phyloP scores from a whole-genome alignment of 2,888 invertebrate genomes.

The Sinhomidia bicolor region DNA sequence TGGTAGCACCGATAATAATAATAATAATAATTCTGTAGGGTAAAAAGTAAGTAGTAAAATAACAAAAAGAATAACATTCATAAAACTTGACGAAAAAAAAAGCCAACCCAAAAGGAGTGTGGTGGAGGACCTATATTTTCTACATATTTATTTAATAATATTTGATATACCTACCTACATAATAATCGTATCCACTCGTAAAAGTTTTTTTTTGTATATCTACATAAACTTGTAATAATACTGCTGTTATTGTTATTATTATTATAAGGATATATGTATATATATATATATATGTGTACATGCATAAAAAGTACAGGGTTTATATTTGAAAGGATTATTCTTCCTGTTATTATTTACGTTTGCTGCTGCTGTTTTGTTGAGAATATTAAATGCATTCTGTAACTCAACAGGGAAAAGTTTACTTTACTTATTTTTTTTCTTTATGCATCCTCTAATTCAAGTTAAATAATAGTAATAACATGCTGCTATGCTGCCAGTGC shows the following conservation, averaged over 20 bases:
- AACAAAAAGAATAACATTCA: slow-evolving; percentile 39
- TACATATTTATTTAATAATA: too few species aligned
- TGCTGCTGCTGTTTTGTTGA: too few species aligned
- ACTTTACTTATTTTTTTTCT: not conserved
- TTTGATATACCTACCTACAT: too few species aligned
- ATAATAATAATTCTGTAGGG: slow-evolving; percentile 10
- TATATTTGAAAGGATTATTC: not conserved
- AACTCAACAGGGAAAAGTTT: too few species aligned
- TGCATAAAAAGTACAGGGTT: too few species aligned
- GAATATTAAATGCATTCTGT: too few species aligned
- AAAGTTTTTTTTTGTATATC: not conserved
- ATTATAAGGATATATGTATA: not conserved
- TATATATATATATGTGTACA: not conserved
- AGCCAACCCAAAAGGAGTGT: too few species aligned
- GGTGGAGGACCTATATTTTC: too few species aligned
- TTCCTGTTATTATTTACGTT: not conserved
- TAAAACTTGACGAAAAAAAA: slow-evolving; percentile 18
- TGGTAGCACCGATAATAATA: not conserved
- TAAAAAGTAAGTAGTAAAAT: slow-evolving; percentile 29
- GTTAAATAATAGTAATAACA: too few species aligned
- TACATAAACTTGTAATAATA: not conserved
- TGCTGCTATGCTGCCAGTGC: not conserved
- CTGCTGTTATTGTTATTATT: not conserved
- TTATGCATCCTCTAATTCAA: not conserved
- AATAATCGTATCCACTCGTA: slow-evolving; percentile 15